These are phyloP conservation scores for Proales similis DNA, from an alignment of 1,140 invertebrate species.

Conservation along the genomic window DNA sequence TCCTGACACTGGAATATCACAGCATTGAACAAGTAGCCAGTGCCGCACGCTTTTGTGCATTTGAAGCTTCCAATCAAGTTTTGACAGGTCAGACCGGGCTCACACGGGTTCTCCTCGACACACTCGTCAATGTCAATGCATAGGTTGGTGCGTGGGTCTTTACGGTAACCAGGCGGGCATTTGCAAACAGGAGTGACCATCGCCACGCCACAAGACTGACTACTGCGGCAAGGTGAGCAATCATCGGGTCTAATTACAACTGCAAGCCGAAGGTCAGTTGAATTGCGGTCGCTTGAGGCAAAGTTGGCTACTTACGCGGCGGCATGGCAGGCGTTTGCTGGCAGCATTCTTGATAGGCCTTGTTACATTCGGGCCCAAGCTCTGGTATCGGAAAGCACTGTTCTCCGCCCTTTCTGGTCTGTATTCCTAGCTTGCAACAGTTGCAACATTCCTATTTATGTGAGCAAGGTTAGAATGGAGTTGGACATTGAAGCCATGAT, in stretches of 20 bases:
- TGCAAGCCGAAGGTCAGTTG: background rate
- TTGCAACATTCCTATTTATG: conserved; percentile 49
- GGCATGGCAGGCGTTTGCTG: conserved; percentile 27
- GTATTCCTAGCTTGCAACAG: conserved; percentile 47
- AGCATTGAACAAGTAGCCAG: conserved; percentile 19
- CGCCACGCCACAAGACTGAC: conserved; percentile 19
- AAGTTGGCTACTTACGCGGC: background rate
- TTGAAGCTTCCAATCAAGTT: conserved; percentile 48
- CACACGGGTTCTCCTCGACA: conserved; percentile 52
- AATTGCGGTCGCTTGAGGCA: background rate
- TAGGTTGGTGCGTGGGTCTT: background rate
- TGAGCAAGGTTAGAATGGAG: background rate
- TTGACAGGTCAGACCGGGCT: conserved; percentile 45
- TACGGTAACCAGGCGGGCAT: conserved; percentile 11
- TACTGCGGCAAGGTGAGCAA: conserved; percentile 32
- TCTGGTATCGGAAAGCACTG: conserved; percentile 39
- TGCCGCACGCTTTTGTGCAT: conserved; percentile 21
- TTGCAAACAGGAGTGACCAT: conserved; percentile 5
- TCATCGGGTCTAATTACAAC: background rate
- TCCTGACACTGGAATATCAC: conserved; percentile 6
- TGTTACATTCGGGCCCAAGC: conserved; percentile 46
- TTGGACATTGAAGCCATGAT: too few species aligned
- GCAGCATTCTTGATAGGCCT: conserved; percentile 45
- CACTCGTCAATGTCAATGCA: conserved; percentile 57
- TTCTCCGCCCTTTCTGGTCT: conserved; percentile 39